Percentiles rank a stretch among this genome's conserved stretches.
These are phyloP conservation scores for Choloepus hoffmanni DNA, from an alignment of 2,113 vertebrate genomes.

Conservation along the genomic window DNA sequence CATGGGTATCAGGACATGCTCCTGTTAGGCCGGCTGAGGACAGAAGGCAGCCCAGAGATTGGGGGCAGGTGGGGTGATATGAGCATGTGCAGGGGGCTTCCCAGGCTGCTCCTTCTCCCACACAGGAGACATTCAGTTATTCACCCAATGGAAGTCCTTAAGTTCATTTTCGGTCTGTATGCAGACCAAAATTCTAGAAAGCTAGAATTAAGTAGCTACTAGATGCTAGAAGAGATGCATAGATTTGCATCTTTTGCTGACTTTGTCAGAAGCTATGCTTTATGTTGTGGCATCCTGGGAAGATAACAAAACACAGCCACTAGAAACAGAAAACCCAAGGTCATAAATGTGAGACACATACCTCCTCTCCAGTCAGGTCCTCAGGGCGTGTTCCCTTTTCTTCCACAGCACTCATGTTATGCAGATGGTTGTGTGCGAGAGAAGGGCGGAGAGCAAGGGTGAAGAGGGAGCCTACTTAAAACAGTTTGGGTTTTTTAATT, in stretches of 20 bases:
- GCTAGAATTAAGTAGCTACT: not conserved
- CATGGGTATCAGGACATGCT: not conserved
- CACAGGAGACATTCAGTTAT: rapidly evolving
- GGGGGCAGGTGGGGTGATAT: rapidly evolving
- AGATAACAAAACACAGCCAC: not conserved
- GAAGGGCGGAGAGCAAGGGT: rapidly evolving
- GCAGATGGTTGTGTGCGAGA: rapidly evolving
- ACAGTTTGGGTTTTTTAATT: not conserved
- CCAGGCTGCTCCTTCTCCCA: not conserved
- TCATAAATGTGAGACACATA: rapidly evolving
- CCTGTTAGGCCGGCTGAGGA: not conserved
- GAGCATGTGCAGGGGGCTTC: not conserved
- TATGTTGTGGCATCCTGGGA: not conserved
- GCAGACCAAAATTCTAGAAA: not conserved
- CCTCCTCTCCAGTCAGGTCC: rapidly evolving
- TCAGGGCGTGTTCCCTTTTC: rapidly evolving
- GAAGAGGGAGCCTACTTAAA: rapidly evolving
- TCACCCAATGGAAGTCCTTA: rapidly evolving
- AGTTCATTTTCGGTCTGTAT: rapidly evolving
- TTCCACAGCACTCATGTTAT: rapidly evolving
- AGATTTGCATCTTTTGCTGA: not conserved
- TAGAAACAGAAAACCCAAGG: not conserved
- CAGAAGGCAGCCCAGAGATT: not conserved
- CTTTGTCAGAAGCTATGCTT: rapidly evolving
- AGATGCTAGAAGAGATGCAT: rapidly evolving